These are phyloP conservation scores for Frieseomelitta varia DNA, from an alignment of 1,140 invertebrate species.

Conservation along the genomic window DNA sequence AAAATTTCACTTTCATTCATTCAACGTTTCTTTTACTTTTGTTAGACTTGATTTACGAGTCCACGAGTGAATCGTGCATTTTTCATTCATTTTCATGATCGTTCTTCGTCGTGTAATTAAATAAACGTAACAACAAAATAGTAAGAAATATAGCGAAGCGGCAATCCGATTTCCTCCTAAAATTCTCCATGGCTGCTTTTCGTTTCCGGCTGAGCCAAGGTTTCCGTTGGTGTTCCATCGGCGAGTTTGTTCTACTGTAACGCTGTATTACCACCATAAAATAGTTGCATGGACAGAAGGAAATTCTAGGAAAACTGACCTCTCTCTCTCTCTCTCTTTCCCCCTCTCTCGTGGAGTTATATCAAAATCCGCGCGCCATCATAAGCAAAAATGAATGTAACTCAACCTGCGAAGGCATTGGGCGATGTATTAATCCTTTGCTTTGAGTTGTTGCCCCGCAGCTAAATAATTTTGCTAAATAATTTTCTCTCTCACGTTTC, in stretches of 20 bases:
- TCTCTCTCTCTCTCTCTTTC: no score
- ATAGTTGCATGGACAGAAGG: conserved; percentile 22
- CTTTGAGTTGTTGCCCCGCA: not conserved
- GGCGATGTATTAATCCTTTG: not conserved
- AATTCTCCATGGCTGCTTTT: conserved; percentile 30
- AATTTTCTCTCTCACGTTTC: not conserved
- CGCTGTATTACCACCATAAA: conserved; percentile 41
- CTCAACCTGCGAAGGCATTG: not conserved
- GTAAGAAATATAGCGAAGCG: not conserved
- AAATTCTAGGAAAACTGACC: conserved; percentile 29
- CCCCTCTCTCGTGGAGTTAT: not conserved
- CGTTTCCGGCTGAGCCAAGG: conserved; percentile 14
- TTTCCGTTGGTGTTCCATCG: conserved; percentile 22
- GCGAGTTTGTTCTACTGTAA: conserved; percentile 29
- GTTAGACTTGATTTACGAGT: not conserved
- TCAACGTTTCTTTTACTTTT: not conserved
- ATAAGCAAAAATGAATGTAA: conserved; percentile 17
- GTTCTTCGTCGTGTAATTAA: not conserved
- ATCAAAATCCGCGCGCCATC: not conserved
- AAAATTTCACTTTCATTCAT: not conserved
- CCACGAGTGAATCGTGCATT: not conserved
- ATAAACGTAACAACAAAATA: conserved; percentile 27
- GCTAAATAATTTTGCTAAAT: no score
- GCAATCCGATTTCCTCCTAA: conserved; percentile 40
- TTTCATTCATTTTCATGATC: no score